Percentiles rank a stretch among this genome's conserved stretches.
Evolutionary conservation across 2,888 invertebrate genomes (phyloP).

Genomic region (Calliscelio sp.): DNA sequence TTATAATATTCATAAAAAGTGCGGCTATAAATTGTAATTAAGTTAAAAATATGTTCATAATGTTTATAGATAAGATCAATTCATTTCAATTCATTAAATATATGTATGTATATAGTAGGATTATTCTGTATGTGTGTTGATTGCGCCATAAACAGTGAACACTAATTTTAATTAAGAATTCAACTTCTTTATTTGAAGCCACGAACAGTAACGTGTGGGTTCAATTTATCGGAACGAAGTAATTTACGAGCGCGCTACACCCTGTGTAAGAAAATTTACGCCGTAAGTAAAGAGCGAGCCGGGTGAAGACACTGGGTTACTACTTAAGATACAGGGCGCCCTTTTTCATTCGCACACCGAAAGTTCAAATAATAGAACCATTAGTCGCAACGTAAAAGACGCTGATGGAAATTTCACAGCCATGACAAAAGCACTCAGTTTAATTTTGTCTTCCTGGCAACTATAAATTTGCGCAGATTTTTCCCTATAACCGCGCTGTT

Average conservation of each 20-base stretch:
- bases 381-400: slow-evolving; percentile 30
- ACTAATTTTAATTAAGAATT: slow-evolving; percentile 34
- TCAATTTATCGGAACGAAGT: slow-evolving; percentile 36
- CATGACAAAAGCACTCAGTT: neutral
- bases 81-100: too few species aligned
- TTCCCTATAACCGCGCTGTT: too few species aligned
- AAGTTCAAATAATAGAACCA: slow-evolving; percentile 42
- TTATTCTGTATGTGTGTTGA: too few species aligned
- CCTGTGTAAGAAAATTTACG: slow-evolving; percentile 23
- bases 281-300: slow-evolving; percentile 26
- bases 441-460: neutral
- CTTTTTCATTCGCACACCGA: slow-evolving; percentile 29
- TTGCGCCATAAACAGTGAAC: neutral
- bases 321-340: slow-evolving; percentile 28
- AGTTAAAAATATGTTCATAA: too few species aligned
- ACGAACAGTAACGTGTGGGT: neutral
- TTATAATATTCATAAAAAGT: too few species aligned
- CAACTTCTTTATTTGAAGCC: neutral
- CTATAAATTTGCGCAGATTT: too few species aligned
- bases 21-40: too few species aligned
- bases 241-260: slow-evolving; percentile 16
- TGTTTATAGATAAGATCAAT: too few species aligned
- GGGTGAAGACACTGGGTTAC: slow-evolving; percentile 9
- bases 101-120: too few species aligned
- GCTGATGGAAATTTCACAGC: slow-evolving; percentile 29